Evolutionary conservation across 2,888 invertebrate genomes (phyloP).

Genomic region (Drosophila setosimentum): DNA sequence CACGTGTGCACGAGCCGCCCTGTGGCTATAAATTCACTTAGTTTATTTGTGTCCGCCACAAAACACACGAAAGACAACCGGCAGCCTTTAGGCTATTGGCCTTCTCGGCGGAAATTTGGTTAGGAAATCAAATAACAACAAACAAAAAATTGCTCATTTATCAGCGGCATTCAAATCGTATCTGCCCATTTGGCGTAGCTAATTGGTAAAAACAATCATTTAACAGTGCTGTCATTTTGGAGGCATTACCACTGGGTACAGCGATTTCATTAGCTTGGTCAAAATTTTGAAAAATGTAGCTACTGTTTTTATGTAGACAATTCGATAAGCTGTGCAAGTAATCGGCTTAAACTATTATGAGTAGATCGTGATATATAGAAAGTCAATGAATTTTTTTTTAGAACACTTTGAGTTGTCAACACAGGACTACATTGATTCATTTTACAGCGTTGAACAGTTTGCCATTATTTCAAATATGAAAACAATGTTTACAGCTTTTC

Average conservation of each 20-base stretch:
- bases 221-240: neutral
- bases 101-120: conserved; percentile 68
- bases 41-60: conserved; percentile 53
- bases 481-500: neutral
- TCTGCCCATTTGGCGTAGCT: conserved; percentile 30
- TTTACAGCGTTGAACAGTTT: neutral
- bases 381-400: neutral
- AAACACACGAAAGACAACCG: conserved; percentile 21
- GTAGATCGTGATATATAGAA: neutral
- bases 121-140: conserved; percentile 72
- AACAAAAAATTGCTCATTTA: conserved; percentile 70
- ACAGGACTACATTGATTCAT: neutral
- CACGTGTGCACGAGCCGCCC: conserved; percentile 63
- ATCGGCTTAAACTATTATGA: neutral
- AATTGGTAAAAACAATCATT: conserved; percentile 52
- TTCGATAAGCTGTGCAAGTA: neutral
- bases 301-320: neutral
- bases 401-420: neutral
- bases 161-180: conserved; percentile 46
- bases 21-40: conserved; percentile 68
- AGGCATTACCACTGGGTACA: neutral
- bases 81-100: conserved; percentile 10
- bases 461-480: neutral
- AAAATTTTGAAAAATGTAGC: neutral
- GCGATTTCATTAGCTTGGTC: neutral